Percentiles rank a stretch among this genome's conserved stretches.
phyloP scores from a whole-genome alignment of 2,797 vertebrate species.

The Poeciliopsis turneri region DNA sequence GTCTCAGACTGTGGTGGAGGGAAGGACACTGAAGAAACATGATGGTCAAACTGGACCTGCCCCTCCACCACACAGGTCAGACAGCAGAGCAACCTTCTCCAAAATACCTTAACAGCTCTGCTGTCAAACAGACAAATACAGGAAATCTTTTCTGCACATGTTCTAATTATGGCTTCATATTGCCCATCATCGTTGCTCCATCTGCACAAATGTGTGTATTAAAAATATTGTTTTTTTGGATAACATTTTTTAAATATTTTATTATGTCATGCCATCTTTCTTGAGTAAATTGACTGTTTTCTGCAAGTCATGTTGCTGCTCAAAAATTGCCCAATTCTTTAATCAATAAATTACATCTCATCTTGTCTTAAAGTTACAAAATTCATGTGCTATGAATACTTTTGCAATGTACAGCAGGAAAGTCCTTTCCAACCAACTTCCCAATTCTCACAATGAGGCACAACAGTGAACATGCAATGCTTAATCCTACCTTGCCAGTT shows the following conservation, averaged over 20 bases:
- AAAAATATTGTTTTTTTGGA: neutral
- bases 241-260: neutral
- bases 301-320: neutral
- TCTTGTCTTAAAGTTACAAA: neutral
- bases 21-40: neutral
- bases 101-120: neutral
- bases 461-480: constrained; percentile 16
- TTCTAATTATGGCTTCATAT: neutral
- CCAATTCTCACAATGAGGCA: constrained; percentile 1
- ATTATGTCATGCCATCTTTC: neutral
- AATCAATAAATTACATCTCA: neutral
- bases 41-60: neutral
- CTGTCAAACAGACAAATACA: neutral
- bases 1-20: neutral
- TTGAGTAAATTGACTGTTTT: neutral
- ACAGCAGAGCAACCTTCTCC: neutral
- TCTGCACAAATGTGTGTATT: neutral
- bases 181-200: neutral
- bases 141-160: no score
- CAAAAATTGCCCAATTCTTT: neutral
- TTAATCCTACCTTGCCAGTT: constrained; percentile 91
- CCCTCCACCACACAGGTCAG: neutral
- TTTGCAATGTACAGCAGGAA: neutral
- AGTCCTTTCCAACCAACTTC: neutral
- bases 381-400: neutral